These are phyloP conservation scores for Pteronotus mesoamericanus DNA, from an alignment of 2,797 vertebrate species.

Conservation along the genomic window DNA sequence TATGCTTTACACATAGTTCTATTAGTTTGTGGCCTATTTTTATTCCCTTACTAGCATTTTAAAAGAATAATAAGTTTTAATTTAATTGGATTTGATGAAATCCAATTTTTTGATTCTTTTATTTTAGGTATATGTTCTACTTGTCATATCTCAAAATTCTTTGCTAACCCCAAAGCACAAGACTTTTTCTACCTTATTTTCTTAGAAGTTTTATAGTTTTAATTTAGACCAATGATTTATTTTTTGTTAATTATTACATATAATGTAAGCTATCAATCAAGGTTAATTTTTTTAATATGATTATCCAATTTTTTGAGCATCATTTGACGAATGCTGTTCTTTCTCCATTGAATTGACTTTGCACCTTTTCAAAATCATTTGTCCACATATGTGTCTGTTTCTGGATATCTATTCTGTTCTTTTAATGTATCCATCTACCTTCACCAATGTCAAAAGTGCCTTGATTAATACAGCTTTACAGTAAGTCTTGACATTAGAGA, in stretches of 20 bases:
- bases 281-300: neutral
- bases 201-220: neutral
- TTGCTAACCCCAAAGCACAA: neutral
- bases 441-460: neutral
- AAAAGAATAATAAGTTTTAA: neutral
- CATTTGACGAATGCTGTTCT: neutral
- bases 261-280: neutral
- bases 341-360: neutral
- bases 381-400: neutral
- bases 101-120: neutral
- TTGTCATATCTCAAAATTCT: neutral
- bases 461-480: neutral
- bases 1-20: neutral
- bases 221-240: neutral
- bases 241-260: neutral
- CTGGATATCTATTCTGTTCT: neutral
- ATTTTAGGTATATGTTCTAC: neutral
- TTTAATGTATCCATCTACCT: neutral
- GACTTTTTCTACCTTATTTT: neutral
- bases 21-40: neutral
- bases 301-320: neutral
- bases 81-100: neutral
- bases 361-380: constrained; percentile 3
- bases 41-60: neutral
- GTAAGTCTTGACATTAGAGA: no score